Base-by-base conservation (phyloP, 2,888 invertebrate genomes). In the Amiota mariae region DNA sequence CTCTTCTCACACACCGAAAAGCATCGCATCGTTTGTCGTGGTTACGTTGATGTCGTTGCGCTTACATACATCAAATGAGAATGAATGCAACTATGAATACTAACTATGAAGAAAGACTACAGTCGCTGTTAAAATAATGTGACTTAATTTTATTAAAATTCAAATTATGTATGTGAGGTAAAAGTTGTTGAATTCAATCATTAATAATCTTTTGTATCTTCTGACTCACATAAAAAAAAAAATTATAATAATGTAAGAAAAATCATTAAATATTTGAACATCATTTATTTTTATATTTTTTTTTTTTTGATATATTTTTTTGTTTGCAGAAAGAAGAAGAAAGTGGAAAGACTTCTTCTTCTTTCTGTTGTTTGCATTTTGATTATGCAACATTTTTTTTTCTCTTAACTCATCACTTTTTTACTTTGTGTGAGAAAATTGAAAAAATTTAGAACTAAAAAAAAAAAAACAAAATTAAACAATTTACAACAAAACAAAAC, bases 51-150 rank as follows among this genome's bases (percentile, higher is more conserved):
- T 4, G 51, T 24, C n/a, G n/a, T n/a, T 51, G 54, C 54, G 54
- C 10, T 51, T 51, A 1, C n/a, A 15, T 56, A 56, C 3, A 56
- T 36, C 36, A 36, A 36, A 36, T 36, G 36, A 36, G 36, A 36
- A 36, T 36, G 36, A 36, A 36, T 36, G 36, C 36, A 6, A 36
- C 24, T 24, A 3, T 3, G 3, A 24, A 3, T 3, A 24, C 1
- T 24, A 3, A 24, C 24, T 24, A 24, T 24, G 24, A 24, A 24
- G 11, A 11, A n/a, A 2, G 24, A 3, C 24, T 51, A 70, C 71
- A 63, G 51, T 49, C 61, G 63, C 24, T 20, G 61, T 48, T 24
- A 71, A 71, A 63, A 71, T 71, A 71, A 51, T 57, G 10, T 47
- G 15, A 1, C 20, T 20, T 20, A 59, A 20, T 59, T 59, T 9